Evolutionary conservation across 2,113 vertebrate species (phyloP).

Genomic region (Scatophagus argus): DNA sequence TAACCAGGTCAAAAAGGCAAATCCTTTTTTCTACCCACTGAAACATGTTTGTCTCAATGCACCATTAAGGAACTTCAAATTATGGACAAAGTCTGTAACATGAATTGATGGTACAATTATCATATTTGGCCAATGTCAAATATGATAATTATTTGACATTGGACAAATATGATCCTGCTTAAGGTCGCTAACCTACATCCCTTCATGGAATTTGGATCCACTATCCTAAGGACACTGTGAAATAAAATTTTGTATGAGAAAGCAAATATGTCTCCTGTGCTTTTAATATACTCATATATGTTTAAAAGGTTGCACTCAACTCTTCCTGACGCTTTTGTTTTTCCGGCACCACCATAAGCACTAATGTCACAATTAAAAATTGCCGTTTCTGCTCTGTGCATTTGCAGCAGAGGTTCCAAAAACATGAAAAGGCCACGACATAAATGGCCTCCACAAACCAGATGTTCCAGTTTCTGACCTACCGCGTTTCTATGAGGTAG

Average conservation of each 20-base stretch:
- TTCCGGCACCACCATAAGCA: not conserved
- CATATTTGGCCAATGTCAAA: not conserved
- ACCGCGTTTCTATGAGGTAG: constrained; percentile 95
- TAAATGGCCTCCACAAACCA: not conserved
- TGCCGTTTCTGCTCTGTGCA: too few relatives aligned
- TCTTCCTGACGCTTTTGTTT: not conserved
- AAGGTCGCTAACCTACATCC: not conserved
- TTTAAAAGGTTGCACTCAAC: not conserved
- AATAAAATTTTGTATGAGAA: not conserved
- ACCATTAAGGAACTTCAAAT: not conserved
- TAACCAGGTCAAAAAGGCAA: not conserved
- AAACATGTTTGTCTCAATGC: not conserved
- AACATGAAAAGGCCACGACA: not conserved
- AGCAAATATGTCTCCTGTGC: not conserved
- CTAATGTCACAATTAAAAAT: not conserved
- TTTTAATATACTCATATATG: not conserved
- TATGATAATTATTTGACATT: too few relatives aligned
- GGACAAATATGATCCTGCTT: too few relatives aligned
- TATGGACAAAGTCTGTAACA: not conserved
- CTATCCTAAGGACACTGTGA: not conserved
- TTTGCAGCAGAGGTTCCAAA: not conserved
- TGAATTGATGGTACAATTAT: not conserved
- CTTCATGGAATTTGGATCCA: not conserved
- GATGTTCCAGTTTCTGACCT: constrained; percentile 21
- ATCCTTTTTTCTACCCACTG: not conserved